Conservation (phyloP, 2,888 invertebrate genomes). For the Gonocerus acuteangulatus region DNA sequence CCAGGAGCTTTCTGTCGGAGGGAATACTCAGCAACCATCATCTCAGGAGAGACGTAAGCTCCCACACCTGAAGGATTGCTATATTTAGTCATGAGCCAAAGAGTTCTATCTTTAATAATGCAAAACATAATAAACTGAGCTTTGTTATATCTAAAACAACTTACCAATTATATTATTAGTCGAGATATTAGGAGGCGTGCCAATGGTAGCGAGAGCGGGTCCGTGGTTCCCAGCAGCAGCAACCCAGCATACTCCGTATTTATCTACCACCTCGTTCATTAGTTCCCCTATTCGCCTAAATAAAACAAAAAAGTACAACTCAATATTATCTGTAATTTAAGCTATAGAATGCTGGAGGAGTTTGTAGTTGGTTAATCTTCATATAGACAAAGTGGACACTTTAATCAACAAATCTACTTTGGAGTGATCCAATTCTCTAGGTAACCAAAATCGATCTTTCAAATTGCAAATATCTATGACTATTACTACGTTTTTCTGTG, state of each 20-base stretch:
- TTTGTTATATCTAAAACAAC: no score
- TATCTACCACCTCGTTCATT: slow-evolving; percentile 80
- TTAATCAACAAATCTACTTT: no score
- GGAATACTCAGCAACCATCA: slow-evolving; percentile 94
- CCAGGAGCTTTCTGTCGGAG: slow-evolving; percentile 73
- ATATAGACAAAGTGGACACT: no score
- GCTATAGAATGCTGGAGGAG: no score
- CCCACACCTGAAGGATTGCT: slow-evolving; percentile 65
- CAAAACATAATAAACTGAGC: no score
- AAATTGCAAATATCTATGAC: no score
- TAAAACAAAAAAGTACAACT: slow-evolving; percentile 25
- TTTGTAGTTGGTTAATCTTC: no score
- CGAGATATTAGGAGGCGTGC: slow-evolving; percentile 52
- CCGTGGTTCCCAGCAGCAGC: slow-evolving; percentile 93
- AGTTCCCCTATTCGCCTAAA: slow-evolving; percentile 73
- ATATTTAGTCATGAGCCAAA: no score
- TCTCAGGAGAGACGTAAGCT: slow-evolving; percentile 93
- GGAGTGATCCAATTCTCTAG: no score
- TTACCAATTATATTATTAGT: slow-evolving; percentile 75
- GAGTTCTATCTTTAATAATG: no score
- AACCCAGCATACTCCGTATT: slow-evolving; percentile 87
- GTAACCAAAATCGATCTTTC: no score
- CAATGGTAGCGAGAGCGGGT: slow-evolving; percentile 85
- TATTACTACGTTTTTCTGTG: no score
- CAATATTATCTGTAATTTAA: not conserved